Percentiles rank a stretch among this genome's conserved stretches.
Conservation (phyloP, 2,888 invertebrate genomes). For the Tiliacea aurago region DNA sequence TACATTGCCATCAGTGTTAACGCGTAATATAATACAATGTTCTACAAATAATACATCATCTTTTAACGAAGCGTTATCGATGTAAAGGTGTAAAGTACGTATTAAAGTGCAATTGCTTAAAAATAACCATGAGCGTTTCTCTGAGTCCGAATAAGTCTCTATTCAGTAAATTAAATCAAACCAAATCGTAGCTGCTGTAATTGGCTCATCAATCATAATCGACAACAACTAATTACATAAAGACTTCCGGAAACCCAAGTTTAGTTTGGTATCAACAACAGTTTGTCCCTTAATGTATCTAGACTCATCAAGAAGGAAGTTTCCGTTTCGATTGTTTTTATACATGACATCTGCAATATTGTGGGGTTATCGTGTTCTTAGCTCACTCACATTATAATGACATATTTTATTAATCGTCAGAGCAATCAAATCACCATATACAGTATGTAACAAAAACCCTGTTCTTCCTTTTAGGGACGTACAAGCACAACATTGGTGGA, state of each 20-base stretch:
- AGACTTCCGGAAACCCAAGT: neutral
- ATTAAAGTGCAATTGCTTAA: neutral
- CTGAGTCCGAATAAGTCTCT: neutral
- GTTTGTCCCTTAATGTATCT: neutral
- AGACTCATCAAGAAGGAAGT: neutral
- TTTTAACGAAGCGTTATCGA: neutral
- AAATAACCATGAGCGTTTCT: neutral
- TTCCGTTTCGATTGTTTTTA: neutral
- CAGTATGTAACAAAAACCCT: no score
- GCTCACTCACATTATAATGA: neutral
- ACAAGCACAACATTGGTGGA: no score
- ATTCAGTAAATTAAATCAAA: neutral
- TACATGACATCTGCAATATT: neutral
- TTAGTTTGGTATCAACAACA: neutral
- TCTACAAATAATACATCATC: neutral
- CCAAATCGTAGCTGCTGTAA: neutral
- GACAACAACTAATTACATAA: neutral
- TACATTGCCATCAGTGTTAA: slow-evolving; percentile 9
- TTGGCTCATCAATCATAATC: neutral
- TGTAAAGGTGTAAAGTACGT: neutral
- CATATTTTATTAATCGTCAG: neutral
- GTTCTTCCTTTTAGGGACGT: no score
- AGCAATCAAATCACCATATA: no score
- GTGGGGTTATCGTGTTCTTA: neutral
- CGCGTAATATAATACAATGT: neutral